phyloP scores from a whole-genome alignment of 35 echinoderm and acorn worm genomes.

The Heliocidaris erythrogramma region DNA sequence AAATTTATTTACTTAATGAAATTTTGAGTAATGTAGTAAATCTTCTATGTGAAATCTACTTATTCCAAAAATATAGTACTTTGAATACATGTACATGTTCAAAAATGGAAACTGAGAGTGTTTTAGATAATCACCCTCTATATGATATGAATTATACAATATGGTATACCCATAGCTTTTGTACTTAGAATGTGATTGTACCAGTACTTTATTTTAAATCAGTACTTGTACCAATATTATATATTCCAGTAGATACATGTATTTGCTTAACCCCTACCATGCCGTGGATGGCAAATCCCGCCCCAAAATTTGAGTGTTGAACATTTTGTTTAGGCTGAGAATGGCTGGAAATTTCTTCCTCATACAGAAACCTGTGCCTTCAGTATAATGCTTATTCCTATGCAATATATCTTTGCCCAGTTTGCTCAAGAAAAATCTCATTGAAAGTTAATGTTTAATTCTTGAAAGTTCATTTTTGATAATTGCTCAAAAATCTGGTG shows the following conservation, averaged over 20 bases:
- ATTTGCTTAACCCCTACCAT: no score
- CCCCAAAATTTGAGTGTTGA: no score
- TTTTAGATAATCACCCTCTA: background rate
- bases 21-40: background rate
- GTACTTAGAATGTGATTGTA: background rate
- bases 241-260: background rate
- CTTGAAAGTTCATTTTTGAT: no score
- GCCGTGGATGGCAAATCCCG: no score
- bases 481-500: no score
- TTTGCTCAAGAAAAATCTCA: no score
- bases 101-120: background rate
- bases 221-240: background rate
- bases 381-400: no score
- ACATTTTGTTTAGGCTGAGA: no score
- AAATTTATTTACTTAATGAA: background rate
- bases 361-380: no score
- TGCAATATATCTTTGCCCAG: no score
- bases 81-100: background rate
- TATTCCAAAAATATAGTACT: background rate
- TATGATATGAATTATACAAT: background rate
- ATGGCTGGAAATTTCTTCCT: no score
- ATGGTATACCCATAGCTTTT: background rate
- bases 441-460: no score
- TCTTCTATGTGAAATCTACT: background rate
- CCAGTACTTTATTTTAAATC: background rate